Evolutionary conservation across 2,888 invertebrate species (phyloP).

Genomic region (Drosophila melanosoma): DNA sequence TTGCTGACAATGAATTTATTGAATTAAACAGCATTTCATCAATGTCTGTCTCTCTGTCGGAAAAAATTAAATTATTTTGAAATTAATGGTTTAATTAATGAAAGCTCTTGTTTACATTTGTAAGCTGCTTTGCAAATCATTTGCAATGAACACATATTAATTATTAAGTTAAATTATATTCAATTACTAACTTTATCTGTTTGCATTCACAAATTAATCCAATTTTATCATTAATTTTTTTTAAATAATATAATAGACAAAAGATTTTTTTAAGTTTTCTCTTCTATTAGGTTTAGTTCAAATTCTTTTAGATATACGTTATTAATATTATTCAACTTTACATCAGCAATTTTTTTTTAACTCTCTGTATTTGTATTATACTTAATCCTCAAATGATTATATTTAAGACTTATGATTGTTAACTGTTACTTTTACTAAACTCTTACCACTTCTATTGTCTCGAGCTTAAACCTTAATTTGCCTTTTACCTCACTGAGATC

Average conservation of each 20-base stretch:
- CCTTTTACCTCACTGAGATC: slow-evolving; percentile 22
- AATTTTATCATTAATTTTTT: too few species aligned
- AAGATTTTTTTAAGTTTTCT: not conserved
- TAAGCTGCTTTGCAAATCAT: slow-evolving; percentile 4
- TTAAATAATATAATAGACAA: not conserved
- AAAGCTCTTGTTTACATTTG: not conserved
- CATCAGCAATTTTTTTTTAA: not conserved
- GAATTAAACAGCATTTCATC: slow-evolving; percentile 40
- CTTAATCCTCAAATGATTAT: not conserved
- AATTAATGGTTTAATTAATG: slow-evolving; percentile 7
- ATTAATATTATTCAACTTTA: not conserved
- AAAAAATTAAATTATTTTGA: slow-evolving; percentile 30
- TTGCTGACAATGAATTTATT: slow-evolving; percentile 59
- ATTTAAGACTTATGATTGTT: not conserved
- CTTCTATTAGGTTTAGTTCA: not conserved
- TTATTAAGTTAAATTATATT: slow-evolving; percentile 2
- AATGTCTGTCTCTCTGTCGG: slow-evolving; percentile 16
- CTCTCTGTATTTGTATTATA: not conserved
- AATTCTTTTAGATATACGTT: not conserved
- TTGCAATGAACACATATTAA: not conserved
- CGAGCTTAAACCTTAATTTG: slow-evolving; percentile 41
- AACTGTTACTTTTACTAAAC: slow-evolving; percentile 28
- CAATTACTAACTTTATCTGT: not conserved
- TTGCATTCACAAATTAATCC: too few species aligned
- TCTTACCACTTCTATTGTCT: slow-evolving; percentile 13